phyloP scores from a whole-genome alignment of 1,140 invertebrate species.

The Dinoponera quadriceps region DNA sequence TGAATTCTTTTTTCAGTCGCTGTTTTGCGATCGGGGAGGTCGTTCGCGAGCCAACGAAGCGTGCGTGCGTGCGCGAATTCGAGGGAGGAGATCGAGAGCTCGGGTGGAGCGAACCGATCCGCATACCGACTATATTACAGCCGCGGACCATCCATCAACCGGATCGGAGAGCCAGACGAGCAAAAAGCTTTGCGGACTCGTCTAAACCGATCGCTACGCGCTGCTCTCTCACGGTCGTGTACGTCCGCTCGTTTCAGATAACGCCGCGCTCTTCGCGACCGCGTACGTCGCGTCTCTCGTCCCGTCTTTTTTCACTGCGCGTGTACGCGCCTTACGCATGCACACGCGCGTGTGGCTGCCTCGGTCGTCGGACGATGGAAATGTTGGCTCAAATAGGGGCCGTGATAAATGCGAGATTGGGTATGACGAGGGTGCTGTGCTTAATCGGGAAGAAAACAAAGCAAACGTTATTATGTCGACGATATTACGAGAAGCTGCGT shows the following conservation, averaged over 20 bases:
- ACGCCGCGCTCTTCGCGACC: constrained; percentile 34
- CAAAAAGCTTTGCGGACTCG: constrained; percentile 69
- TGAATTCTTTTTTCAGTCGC: constrained; percentile 33
- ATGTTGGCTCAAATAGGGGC: constrained; percentile 14
- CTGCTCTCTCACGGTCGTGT: constrained; percentile 64
- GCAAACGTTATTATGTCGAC: neutral
- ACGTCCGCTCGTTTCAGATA: constrained; percentile 66
- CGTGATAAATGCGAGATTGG: neutral
- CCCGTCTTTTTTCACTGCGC: constrained; percentile 49
- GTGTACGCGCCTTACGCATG: neutral
- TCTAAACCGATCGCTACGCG: constrained; percentile 67
- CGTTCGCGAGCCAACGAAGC: constrained; percentile 18
- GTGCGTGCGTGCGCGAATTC: neutral
- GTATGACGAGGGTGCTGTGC: neutral
- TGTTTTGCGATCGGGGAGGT: constrained; percentile 12
- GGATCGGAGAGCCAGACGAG: constrained; percentile 63
- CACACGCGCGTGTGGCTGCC: neutral
- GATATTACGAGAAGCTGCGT: too few relatives aligned
- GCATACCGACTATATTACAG: constrained; percentile 64
- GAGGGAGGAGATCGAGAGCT: constrained; percentile 7
- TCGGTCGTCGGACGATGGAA: constrained; percentile 38
- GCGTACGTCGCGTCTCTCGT: constrained; percentile 28
- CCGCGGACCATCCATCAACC: constrained; percentile 66
- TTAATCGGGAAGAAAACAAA: neutral
- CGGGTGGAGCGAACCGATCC: constrained; percentile 35